A percentile compares a stretch with the other conserved stretches of the same genome.
Evolutionary conservation across 2,797 vertebrate genomes (phyloP).

Genomic region (Pseudochirops corinnae): DNA sequence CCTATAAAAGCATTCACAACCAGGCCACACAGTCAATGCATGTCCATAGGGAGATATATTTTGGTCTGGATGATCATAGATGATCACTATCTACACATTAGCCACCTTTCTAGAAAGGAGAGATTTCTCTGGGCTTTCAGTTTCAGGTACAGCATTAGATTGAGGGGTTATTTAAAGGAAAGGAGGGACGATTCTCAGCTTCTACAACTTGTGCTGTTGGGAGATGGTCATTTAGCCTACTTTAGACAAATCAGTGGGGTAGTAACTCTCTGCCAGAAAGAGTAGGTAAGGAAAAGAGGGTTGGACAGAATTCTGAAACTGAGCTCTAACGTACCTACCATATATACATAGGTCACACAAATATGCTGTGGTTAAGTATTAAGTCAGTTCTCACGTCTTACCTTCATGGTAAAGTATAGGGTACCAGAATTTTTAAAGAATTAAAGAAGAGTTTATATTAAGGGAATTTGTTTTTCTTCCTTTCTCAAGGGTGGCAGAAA

Average conservation of each 20-base stretch:
- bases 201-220: slow-evolving; percentile 43
- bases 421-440: neutral
- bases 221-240: slow-evolving; percentile 57
- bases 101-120: slow-evolving; percentile 50
- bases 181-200: slow-evolving; percentile 48
- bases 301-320: neutral
- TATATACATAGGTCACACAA: neutral
- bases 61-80: neutral
- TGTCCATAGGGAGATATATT: slow-evolving; percentile 59
- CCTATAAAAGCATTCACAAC: slow-evolving; percentile 62
- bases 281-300: slow-evolving; percentile 2
- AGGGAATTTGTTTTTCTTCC: neutral
- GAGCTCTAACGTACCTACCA: slow-evolving; percentile 23
- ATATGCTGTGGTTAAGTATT: neutral
- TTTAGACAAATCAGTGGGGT: slow-evolving; percentile 46
- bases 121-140: slow-evolving; percentile 67
- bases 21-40: slow-evolving; percentile 43
- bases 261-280: slow-evolving; percentile 35
- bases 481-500: neutral
- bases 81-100: slow-evolving; percentile 69
- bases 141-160: slow-evolving; percentile 72
- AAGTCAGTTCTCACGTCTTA: neutral
- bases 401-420: neutral
- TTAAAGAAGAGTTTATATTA: neutral
- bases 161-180: slow-evolving; percentile 73